Base-by-base conservation (phyloP, 2,113 vertebrate genomes). In the Ramphastos sulfuratus region DNA sequence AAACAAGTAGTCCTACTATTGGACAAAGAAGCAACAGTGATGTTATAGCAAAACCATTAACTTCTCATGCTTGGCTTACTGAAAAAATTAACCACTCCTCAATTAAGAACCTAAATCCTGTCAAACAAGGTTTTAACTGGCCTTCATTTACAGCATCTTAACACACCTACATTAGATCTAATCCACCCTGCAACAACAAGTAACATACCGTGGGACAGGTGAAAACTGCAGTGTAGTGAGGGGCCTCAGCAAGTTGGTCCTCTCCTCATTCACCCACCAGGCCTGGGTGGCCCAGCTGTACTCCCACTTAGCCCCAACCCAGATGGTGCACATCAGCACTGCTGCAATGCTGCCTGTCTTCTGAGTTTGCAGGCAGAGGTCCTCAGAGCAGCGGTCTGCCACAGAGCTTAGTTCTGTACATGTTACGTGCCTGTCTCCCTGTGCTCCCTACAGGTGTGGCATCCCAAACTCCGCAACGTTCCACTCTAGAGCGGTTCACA, bases 221-320 rank as follows among this genome's bases (percentile, higher is more conserved):
- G 1, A 35, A 59, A 72, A 14, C 4, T 5, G 9, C 15, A 27
- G 14, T 2, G 12, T 1, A n/a, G n/a, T 10, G 30, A 14, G 10
- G 15, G n/a, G 19, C 13, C 27, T 3, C 7, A 1, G 12, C 59
- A 15, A n/a, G 30, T 25, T 4, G 31, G 21, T n/a, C 31, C n/a
- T 1, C 1, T 1, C 1, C 6, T 1, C 0, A 1, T 14, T 60
- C 15, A 19, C 8, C 33, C 14, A 0, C 12, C 14, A n/a, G 5
- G 25, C 54, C 20, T 2, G 14, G 37, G 30, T 3, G 61, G 44
- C 14, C 20, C 5, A 5, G 6, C 16, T 13, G 33, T 20, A 7
- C 21, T 50, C n/a, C 60, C 3, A 3, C 1, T 14, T 2, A 50
- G 42, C 64, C 1, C 70, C 52, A 5, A 35, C 19, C 5, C 54